Percentiles rank a stretch among this genome's conserved stretches.
These are phyloP conservation scores for Bombus sibiricus DNA, from an alignment of 1,140 invertebrate species.

Conservation along the genomic window DNA sequence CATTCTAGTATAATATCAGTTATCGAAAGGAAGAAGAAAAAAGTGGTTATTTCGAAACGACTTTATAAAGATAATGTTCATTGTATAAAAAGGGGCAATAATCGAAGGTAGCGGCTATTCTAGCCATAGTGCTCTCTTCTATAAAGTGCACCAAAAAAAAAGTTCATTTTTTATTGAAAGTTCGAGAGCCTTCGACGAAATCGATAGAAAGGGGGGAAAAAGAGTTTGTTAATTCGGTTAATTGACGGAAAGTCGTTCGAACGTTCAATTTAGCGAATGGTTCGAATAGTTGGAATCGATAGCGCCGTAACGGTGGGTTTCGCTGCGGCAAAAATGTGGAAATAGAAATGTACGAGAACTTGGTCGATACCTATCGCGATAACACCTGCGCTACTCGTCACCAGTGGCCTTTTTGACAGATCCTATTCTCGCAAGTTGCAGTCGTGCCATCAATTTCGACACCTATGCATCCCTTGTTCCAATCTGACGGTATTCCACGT, in stretches of 20 bases:
- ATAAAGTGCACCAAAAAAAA: background rate
- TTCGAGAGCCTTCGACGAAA: background rate
- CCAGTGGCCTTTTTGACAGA: background rate
- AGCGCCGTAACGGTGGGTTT: background rate
- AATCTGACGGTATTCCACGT: background rate
- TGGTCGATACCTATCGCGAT: background rate
- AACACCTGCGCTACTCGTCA: constrained; percentile 13
- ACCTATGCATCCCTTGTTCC: background rate
- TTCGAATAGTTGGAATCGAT: background rate
- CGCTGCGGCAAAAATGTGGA: background rate
- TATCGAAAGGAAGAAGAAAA: too few relatives aligned
- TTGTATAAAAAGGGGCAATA: background rate
- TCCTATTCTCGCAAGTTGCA: background rate
- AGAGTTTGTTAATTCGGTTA: background rate
- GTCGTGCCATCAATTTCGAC: background rate
- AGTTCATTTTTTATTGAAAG: background rate
- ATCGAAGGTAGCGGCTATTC: background rate
- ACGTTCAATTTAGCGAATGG: constrained; percentile 7
- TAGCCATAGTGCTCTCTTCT: background rate
- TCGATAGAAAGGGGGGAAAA: background rate
- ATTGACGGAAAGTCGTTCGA: background rate
- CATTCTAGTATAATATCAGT: too few relatives aligned
- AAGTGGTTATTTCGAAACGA: background rate
- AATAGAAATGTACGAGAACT: background rate
- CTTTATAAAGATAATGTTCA: background rate